Evolutionary conservation across 2,888 invertebrate species (phyloP), one percentile per base, ranked within the genome.

Genomic region (Philereme transversata): DNA sequence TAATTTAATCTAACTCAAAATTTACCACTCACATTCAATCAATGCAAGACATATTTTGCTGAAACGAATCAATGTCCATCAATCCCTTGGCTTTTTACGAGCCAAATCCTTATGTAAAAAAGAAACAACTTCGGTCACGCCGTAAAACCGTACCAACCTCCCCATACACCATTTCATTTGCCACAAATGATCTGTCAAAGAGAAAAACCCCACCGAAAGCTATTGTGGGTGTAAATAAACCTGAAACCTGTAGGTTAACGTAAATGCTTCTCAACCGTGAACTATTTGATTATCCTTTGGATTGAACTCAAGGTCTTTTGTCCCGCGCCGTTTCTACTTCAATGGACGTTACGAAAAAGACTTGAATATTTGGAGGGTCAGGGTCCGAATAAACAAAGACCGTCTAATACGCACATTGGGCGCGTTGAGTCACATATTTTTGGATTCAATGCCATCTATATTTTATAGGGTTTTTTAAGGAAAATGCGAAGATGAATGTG

Each of bases 231-330:
- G 73, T 74, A 79, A 77, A 80, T 78, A 79, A 81, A 75, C 74
- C 71, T 69, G 72, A 67, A 60, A 65, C 71, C 70, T 67, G 72
- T 75, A 77, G 73, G 76, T 74, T 77, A 76, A 78, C 75, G 74
- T 73, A 77, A 79, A 80, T 76, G 75, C 76, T 77, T 75, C 72
- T 71, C 76, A 74, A 81, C 80, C 83, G 80, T 81, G 77, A 82
- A 82, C 82, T 83, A 84, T 84, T 83, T 83, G 84, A 84, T 84
- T 85, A 84, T 84, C 83, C 84, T 79, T 81, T 77, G 81, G 81
- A 84, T 83, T 77, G 81, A 79, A 78, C 76, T 75, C 73, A 77
- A 81, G 77, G 79, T 73, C 75, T 74, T 77, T 74, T 75, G 78
- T 77, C 81, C 84, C 73, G 78, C 77, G 80, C 84, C 73, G 73